Base-by-base conservation (phyloP, 2,113 vertebrate genomes). In the Hystrix brachyura region DNA sequence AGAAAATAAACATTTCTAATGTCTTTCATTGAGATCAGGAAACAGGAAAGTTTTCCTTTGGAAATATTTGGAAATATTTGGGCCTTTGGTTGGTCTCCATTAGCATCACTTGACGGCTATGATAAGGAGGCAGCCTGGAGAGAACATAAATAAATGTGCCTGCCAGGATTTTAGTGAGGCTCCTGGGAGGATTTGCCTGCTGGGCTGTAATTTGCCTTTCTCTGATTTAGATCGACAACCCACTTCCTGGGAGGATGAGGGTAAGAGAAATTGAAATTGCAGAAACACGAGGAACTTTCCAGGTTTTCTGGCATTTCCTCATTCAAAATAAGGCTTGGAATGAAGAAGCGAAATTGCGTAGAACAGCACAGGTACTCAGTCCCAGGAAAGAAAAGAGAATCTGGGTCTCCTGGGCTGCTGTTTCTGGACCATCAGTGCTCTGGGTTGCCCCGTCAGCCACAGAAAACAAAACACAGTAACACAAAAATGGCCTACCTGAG, bases 181-280 rank as follows among this genome's bases (percentile, higher is more conserved):
- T 64, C 51, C 51, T 1, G 17, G 23, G 23, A 76, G 4, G 55
- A 76, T 78, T 59, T 93, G 60, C 14, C 14, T 25, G 81, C 48
- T 72, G 17, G 15, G 21, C 1, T 65, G 1, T 74, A 83, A 55
- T 64, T 82, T 46, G 38, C 12, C 43, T 29, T 12, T 72, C 34
- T 5, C 3, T 74, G 81, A 82, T 6, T 88, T 85, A 93, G n/a
- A 57, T 76, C 1, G 91, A 19, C 21, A 38, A 19, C 9, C 32
- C 64, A 18, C 29, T 19, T 78, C 46, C 25, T 57, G 12, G 43
- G 69, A 83, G 67, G 19, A 53, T 67, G 7, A 27, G 59, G 2
- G 43, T 86, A 91, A 53, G 72, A 91, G 15, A 83, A 59, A 76
- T 53, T 3, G 4, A 67, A 86, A 89, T 81, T 82, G 91, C 67